A percentile compares a stretch with the other conserved stretches of the same genome.
phyloP scores from a whole-genome alignment of 2,113 vertebrate species.

The Caranx melampygus region DNA sequence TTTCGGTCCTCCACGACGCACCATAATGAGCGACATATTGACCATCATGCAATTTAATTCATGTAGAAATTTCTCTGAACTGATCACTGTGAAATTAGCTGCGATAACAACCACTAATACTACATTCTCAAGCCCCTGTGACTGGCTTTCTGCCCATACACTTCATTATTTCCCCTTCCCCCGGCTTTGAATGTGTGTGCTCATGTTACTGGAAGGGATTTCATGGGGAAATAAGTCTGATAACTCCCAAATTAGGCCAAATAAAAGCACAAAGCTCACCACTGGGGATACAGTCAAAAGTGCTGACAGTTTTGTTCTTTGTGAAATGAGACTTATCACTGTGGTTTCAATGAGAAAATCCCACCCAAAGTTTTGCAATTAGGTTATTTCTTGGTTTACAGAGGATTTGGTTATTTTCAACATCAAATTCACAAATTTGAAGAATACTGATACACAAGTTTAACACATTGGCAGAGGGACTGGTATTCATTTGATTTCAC shows the following conservation, averaged over 20 bases:
- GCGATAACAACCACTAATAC: conserved; percentile 46
- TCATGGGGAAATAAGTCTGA: conserved; percentile 53
- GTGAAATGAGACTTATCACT: conserved; percentile 39
- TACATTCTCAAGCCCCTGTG: conserved; percentile 6
- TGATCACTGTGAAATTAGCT: conserved; percentile 71
- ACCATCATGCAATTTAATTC: conserved; percentile 29
- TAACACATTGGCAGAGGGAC: neutral
- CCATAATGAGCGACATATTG: conserved; percentile 36
- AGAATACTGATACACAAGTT: conserved; percentile 9
- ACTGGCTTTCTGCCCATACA: conserved; percentile 40
- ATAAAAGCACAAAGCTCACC: conserved; percentile 57
- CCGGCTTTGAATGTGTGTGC: conserved; percentile 49
- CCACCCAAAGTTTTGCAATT: conserved; percentile 39
- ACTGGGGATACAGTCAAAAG: conserved; percentile 33
- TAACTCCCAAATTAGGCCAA: conserved; percentile 65
- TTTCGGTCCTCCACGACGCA: neutral
- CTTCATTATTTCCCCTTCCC: conserved; percentile 64
- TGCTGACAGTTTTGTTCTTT: conserved; percentile 46
- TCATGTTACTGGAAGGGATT: conserved; percentile 65
- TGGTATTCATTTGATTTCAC: conserved; percentile 41
- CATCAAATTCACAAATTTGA: conserved; percentile 8
- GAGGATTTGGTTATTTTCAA: conserved; percentile 21
- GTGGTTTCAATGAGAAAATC: conserved; percentile 30
- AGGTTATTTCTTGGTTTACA: conserved; percentile 26
- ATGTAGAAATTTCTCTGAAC: conserved; percentile 29